A percentile compares a stretch with the other conserved stretches of the same genome.
phyloP scores from a whole-genome alignment of 2,888 invertebrate genomes.

The Schizotus pectinicornis region DNA sequence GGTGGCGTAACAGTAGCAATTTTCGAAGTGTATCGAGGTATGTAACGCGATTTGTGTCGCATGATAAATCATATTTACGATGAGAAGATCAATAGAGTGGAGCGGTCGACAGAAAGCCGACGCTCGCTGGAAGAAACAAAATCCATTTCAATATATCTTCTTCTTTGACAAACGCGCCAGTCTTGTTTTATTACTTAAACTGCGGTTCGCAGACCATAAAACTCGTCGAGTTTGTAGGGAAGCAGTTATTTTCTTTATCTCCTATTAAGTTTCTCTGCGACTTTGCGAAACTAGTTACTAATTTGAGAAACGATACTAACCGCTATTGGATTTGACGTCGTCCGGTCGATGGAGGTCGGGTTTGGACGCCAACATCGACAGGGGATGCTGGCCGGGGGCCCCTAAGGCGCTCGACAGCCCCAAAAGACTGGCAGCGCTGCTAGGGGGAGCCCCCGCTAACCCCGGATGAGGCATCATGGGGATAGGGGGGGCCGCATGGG shows the following conservation, averaged over 20 bases:
- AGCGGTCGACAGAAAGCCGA: slow-evolving; percentile 31
- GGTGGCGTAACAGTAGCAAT: slow-evolving; percentile 40
- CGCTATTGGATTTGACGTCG: slow-evolving; percentile 78
- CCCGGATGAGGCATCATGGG: slow-evolving; percentile 75
- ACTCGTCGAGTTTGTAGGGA: slow-evolving; percentile 40
- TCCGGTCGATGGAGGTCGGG: slow-evolving; percentile 79
- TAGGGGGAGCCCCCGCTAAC: slow-evolving; percentile 62
- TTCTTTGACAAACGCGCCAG: slow-evolving; percentile 24
- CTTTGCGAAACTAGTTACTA: too few species aligned
- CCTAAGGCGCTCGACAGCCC: slow-evolving; percentile 68
- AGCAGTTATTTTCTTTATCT: slow-evolving; percentile 14
- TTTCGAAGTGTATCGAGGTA: slow-evolving; percentile 47
- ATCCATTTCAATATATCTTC: slow-evolving; percentile 36
- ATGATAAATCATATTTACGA: slow-evolving; percentile 51
- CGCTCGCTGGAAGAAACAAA: slow-evolving; percentile 31
- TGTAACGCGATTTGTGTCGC: slow-evolving; percentile 50
- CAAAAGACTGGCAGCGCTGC: slow-evolving; percentile 66
- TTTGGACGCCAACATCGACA: slow-evolving; percentile 78
- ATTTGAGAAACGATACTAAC: slow-evolving; percentile 59
- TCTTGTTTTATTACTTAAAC: slow-evolving; percentile 39
- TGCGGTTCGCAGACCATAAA: slow-evolving; percentile 42
- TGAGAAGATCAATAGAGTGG: slow-evolving; percentile 37
- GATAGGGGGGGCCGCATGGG: slow-evolving; percentile 75
- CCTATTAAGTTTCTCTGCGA: too few species aligned
- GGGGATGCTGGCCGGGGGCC: slow-evolving; percentile 73